Base-by-base conservation (phyloP, 2,113 vertebrate species). In the Etheostoma spectabile region DNA sequence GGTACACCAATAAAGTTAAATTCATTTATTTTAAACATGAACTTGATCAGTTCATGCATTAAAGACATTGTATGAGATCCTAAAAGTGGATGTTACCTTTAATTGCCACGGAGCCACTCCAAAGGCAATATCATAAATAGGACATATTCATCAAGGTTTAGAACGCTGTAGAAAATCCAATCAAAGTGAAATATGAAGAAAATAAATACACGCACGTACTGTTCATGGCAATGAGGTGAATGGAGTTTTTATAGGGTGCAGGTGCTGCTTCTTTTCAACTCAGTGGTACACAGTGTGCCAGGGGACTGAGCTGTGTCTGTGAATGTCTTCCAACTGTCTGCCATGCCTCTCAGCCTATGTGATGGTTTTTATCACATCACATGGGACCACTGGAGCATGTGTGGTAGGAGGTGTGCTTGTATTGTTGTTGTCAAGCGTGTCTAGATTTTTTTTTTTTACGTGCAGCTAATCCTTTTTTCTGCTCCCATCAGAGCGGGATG, bases 391-490 rank as follows among this genome's bases (percentile, higher is more conserved):
- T 90, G 74, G 55, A 90, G 87, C 89, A 79, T 91, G 87, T 86
- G 80, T 27, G 62, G 52, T 67, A 59, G 74, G 69, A 90, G 78
- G 72, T 87, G 84, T 83, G 75, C 79, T 87, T 79, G 88, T 87
- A 69, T 81, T 91, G 80, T 90, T 92, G 81, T 90, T 91, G 85
- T 93, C 85, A 85, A 86, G 87, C 79, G 77, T 85, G 90, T 89
- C 89, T 81, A 14, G 16, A 45, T 77, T 76, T 84, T 74, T 63
- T 52, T 55, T 53, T 69, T 53, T 45, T 38, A 90, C 85, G 83
- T 75, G 74, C 73, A 12, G 68, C 74, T 93, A 89, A 91, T 91
- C 80, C 75, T 63, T 83, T 85, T 86, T 84, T 87, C 73, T 87
- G 80, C 82, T 83, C 55, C 69, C 38, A 51, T 88, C 86, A 80